phyloP scores from a whole-genome alignment of 2,888 invertebrate genomes.

The Amphipoea oculea region DNA sequence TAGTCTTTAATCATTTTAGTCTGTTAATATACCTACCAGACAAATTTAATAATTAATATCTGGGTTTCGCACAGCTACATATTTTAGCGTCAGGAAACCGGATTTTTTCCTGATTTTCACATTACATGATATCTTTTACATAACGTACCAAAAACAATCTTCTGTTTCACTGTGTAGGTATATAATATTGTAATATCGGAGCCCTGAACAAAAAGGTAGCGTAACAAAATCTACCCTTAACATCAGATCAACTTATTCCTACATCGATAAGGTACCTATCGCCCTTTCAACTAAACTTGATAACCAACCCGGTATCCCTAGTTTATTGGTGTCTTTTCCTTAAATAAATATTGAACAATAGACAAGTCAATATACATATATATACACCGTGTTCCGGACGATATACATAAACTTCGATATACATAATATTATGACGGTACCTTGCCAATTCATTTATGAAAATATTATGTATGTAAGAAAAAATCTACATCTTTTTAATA shows the following conservation, averaged over 20 bases:
- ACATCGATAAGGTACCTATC: conserved; percentile 51
- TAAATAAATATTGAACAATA: conserved; percentile 38
- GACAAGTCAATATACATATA: conserved; percentile 15
- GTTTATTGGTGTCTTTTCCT: conserved; percentile 20
- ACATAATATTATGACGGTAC: too few species aligned
- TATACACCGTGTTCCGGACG: too few species aligned
- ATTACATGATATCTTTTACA: conserved; percentile 13
- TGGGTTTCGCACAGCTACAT: too few species aligned
- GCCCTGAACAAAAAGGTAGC: conserved; percentile 55
- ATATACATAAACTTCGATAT: too few species aligned
- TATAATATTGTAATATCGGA: conserved; percentile 44
- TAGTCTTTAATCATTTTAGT: too few species aligned
- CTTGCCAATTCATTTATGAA: too few species aligned
- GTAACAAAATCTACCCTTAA: conserved; percentile 49
- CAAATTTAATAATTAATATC: not conserved
- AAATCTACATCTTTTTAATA: too few species aligned
- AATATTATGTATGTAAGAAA: too few species aligned
- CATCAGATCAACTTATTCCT: conserved; percentile 49
- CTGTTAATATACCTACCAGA: not conserved
- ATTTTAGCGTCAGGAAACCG: not conserved
- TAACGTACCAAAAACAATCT: conserved; percentile 42
- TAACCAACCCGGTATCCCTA: conserved; percentile 36
- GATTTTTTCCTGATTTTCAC: conserved; percentile 26
- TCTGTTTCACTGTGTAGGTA: conserved; percentile 43
- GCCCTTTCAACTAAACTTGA: conserved; percentile 51